Base-by-base conservation (phyloP, 1,140 invertebrate species). In the Lasaia peninsularis region DNA sequence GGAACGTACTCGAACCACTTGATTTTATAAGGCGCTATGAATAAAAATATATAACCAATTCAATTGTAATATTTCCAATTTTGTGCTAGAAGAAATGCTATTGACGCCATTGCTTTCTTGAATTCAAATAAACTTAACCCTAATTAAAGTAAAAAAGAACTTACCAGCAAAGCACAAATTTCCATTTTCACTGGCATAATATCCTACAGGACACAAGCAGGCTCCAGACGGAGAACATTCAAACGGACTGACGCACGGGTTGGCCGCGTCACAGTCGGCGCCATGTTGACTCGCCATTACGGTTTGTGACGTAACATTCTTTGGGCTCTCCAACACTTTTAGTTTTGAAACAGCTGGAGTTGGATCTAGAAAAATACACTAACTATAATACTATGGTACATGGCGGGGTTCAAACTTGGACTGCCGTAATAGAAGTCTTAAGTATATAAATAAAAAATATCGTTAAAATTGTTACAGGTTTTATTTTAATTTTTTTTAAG, bases 151-250 rank as follows among this genome's bases (percentile, higher is more conserved):
- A 52, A 56, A n/a, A 37, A 31, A 57, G 40, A n/a, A 37, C 67
- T 78, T 58, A 86, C 80, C 73, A 44, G 83, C 80, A 10, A 73
- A 77, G 35, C 83, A 86, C 1, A n/a, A 21, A 0, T 9, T 54
- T 0, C 59, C 65, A 59, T 71, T 53, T 1, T 20, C 49, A 52
- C 52, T 68, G 0, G 50, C 54, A 21, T 84, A 87, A 51, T 80
- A 87, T 6, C 84, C 81, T 2, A 60, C 7, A 1, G 81, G 75
- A 53, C 84, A 87, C 0, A 81, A 55, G n/a, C 83, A 86, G 3
- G 61, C 56, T 0, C 76, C 76, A 2, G 61, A 61, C 0, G 20
- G 18, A 0, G 69, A 69, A 31, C 83, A 86, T 2, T 58, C 52
- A 6, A 73, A 77, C 0, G 75, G 73, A 8, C 50, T 32, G 0